phyloP scores from a whole-genome alignment of 1,140 invertebrate genomes.

The Drosophila lini region DNA sequence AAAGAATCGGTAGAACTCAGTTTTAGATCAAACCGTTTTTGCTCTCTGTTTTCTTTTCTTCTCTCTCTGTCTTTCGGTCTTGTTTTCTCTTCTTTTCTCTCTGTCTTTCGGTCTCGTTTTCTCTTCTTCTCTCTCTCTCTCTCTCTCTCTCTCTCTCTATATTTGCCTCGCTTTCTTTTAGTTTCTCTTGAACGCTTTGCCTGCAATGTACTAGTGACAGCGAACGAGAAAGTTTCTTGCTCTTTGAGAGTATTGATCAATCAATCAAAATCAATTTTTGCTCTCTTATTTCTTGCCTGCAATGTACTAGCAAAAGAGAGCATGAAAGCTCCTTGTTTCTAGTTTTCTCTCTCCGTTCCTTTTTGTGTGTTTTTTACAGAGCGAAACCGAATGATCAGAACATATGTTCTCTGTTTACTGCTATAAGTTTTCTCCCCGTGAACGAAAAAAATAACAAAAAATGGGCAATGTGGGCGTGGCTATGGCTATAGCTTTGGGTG shows the following conservation, averaged over 20 bases:
- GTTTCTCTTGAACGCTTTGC: not conserved
- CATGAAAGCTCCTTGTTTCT: not conserved
- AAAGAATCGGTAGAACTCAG: not conserved
- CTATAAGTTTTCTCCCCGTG: not conserved
- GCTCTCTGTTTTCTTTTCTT: not conserved
- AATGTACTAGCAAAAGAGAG: not conserved
- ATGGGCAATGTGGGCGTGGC: conserved; percentile 17
- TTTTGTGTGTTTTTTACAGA: not conserved
- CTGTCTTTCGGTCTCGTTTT: no score
- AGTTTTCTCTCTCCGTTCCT: not conserved
- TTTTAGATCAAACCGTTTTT: not conserved
- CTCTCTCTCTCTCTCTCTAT: not conserved
- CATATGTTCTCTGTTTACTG: not conserved
- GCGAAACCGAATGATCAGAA: not conserved
- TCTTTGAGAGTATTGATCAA: not conserved
- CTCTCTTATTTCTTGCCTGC: not conserved
- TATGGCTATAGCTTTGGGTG: conserved; percentile 34
- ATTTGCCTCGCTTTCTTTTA: not conserved
- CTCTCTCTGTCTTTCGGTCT: no score
- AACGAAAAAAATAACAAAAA: not conserved
- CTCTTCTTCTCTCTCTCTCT: no score
- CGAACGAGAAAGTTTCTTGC: not conserved
- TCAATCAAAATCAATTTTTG: not conserved
- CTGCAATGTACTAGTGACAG: not conserved
- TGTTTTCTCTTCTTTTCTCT: no score